Base-by-base conservation (phyloP, 1,140 invertebrate species). In the Bombyx mandarina region DNA sequence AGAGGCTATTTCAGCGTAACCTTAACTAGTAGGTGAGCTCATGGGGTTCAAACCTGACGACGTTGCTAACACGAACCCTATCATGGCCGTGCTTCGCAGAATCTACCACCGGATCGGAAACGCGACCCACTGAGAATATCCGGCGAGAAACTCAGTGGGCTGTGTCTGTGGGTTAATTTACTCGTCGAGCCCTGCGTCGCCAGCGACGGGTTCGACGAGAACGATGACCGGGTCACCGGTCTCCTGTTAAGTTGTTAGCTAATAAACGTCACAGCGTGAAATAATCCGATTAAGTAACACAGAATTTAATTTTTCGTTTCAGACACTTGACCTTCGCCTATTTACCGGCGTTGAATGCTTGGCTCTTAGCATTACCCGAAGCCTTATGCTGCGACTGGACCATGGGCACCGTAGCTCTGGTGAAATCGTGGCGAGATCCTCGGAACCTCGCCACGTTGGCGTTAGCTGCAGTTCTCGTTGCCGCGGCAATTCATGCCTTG, bases 341-440 rank as follows among this genome's bases (percentile, higher is more conserved):
- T 87, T 90, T 99, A 58, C 92, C 96, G 50, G 93, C 95, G 44
- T 90, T 99, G 45, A 99, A 99, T 88, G 89, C 94, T 43, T 97
- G 96, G 94, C 88, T 99, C 47, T 88, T 99, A 51, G 89, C 98
- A 45, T 93, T 96, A 79, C 97, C 97, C 9, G 94, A 93, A 62
- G 91, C 95, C 69, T 90, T 99, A 10, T 98, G 97, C 88, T 99
- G 97, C 86, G 98, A 99, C 88, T 99, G 97, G 97, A 99, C 97
- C 49, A 99, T 99, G 98, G 97, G 97, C 45, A 98, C 97, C 42
- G 93, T 99, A 55, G 95, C 97, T 0, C 77, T 99, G 8, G 89
- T 99, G 8, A 91, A 93, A 58, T 93, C 92, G 45, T 91, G 97
- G 68, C 63, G 89, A 1, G 98, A 99, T 88, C 73, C 89, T 1